Conservation (phyloP, 2,113 vertebrate species). For the Paedocypris sp. region DNA sequence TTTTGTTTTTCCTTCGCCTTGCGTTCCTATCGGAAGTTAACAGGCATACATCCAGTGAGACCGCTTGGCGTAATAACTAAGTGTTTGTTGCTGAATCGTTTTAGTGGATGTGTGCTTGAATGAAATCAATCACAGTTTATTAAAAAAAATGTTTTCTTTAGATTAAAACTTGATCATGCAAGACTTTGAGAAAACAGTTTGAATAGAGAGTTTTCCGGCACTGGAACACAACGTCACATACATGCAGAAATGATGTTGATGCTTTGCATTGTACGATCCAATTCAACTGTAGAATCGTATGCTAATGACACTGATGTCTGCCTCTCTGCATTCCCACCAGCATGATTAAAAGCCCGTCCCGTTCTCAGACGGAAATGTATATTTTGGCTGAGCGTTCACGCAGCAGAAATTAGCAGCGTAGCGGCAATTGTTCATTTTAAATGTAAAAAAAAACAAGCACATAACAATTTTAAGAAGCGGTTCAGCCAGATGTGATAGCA, state of each 20-base stretch:
- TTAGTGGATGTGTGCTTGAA: too few species aligned
- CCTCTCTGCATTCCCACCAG: constrained; percentile 18
- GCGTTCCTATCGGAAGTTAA: too few species aligned
- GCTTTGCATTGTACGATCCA: constrained; percentile 9
- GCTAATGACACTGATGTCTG: constrained; percentile 39
- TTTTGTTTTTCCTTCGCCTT: too few species aligned
- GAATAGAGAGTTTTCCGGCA: too few species aligned
- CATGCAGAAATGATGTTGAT: constrained; percentile 15
- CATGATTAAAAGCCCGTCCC: constrained; percentile 39
- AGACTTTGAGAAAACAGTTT: too few species aligned
- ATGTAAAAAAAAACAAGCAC: constrained; percentile 47
- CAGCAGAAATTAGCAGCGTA: constrained; percentile 31
- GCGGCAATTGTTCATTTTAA: constrained; percentile 50
- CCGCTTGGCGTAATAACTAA: too few species aligned
- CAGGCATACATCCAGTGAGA: too few species aligned
- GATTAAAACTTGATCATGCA: too few species aligned
- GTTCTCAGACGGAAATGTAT: constrained; percentile 39
- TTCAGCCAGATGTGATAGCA: constrained; percentile 52
- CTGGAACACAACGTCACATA: too few species aligned
- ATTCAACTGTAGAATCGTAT: neutral
- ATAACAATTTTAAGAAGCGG: constrained; percentile 35
- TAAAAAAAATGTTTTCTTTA: too few species aligned
- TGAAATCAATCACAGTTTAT: too few species aligned
- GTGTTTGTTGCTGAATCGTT: too few species aligned
- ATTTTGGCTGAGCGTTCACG: constrained; percentile 22